phyloP scores from a whole-genome alignment of 1,140 invertebrate species.

The Brachionus calyciflorus region DNA sequence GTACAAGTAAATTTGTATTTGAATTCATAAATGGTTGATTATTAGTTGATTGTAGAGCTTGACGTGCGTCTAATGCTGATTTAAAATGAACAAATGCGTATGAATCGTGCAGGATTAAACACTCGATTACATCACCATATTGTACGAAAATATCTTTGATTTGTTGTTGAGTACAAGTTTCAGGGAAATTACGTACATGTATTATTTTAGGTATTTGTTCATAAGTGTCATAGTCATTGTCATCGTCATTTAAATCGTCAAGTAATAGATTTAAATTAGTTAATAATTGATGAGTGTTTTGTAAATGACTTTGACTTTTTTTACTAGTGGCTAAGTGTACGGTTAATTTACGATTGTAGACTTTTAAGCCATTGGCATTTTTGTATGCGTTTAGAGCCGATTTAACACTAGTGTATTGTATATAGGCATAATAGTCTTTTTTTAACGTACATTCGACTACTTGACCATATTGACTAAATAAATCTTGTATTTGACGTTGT shows the following conservation, averaged over 20 bases:
- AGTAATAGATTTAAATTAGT: background rate
- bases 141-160: constrained; percentile 22
- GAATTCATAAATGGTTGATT: constrained; percentile 12
- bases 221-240: background rate
- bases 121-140: constrained; percentile 42
- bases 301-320: constrained; percentile 42
- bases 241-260: background rate
- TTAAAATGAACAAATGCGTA: constrained; percentile 45
- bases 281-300: background rate
- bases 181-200: constrained; percentile 41
- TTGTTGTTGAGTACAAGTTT: constrained; percentile 35
- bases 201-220: constrained; percentile 37
- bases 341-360: constrained; percentile 28
- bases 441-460: constrained; percentile 44
- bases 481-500: constrained; percentile 36
- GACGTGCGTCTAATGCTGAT: constrained; percentile 18
- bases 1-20: constrained; percentile 28
- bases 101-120: constrained; percentile 43
- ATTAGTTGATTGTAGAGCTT: constrained; percentile 38
- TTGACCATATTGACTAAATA: constrained; percentile 36
- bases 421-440: constrained; percentile 47
- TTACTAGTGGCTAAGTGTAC: constrained; percentile 44
- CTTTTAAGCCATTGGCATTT: constrained; percentile 33
- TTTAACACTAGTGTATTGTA: constrained; percentile 11
- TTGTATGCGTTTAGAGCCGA: constrained; percentile 8